These are phyloP conservation scores for Polymixis flavicincta DNA, from an alignment of 2,888 invertebrate species.

Conservation along the genomic window DNA sequence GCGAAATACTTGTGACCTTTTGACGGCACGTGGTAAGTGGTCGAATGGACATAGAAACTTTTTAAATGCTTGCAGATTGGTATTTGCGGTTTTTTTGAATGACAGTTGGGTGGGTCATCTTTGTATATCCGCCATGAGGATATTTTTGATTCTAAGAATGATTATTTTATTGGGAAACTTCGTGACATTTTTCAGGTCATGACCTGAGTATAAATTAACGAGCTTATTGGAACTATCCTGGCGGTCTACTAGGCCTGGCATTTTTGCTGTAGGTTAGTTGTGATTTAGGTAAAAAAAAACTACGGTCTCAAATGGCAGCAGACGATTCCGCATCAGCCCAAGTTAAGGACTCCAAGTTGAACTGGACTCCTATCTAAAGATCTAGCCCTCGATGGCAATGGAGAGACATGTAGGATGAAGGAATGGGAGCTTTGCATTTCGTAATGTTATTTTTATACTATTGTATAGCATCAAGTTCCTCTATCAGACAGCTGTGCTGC, in stretches of 20 bases:
- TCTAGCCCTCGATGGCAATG: not conserved
- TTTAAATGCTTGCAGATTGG: slow-evolving; percentile 10
- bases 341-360: no score
- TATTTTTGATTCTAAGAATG: slow-evolving; percentile 4
- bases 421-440: no score
- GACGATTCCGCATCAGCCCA: not conserved
- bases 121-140: no score
- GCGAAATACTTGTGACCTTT: slow-evolving; percentile 60
- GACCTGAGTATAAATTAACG: not conserved
- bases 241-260: not conserved
- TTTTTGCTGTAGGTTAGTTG: not conserved
- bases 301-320: not conserved
- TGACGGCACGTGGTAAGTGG: slow-evolving; percentile 7
- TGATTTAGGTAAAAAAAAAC: not conserved
- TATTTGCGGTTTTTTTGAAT: slow-evolving; percentile 31
- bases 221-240: no score
- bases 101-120: not conserved
- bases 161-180: not conserved
- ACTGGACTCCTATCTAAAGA: not conserved
- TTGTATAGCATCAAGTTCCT: no score
- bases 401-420: not conserved
- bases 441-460: no score
- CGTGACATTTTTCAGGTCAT: no score
- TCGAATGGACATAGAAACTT: not conserved
- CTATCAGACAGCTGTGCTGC: no score